Evolutionary conservation across 2,113 vertebrate genomes (phyloP).

Genomic region (rat (Rattus norvegicus)): GRCr8 NC_086032.1:19525501-19526000

Average conservation of each 20-base stretch:
- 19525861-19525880: background rate
- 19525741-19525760: background rate
- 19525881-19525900: background rate
- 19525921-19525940: background rate
- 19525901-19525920: background rate
- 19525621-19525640: background rate
- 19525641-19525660: background rate
- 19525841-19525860: background rate
- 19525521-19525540: background rate
- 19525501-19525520: too few species aligned
- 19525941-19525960: background rate
- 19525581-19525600: background rate
- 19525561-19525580: background rate
- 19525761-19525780: background rate
- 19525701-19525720: background rate
- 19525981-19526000: background rate
- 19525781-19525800: background rate
- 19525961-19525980: background rate
- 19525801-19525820: background rate
- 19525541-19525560: background rate
- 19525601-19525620: background rate
- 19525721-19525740: background rate
- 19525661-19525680: background rate
- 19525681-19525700: background rate
- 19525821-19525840: background rate